These are phyloP conservation scores for Apoda limacodes DNA, from an alignment of 2,888 invertebrate species.

Conservation along the genomic window DNA sequence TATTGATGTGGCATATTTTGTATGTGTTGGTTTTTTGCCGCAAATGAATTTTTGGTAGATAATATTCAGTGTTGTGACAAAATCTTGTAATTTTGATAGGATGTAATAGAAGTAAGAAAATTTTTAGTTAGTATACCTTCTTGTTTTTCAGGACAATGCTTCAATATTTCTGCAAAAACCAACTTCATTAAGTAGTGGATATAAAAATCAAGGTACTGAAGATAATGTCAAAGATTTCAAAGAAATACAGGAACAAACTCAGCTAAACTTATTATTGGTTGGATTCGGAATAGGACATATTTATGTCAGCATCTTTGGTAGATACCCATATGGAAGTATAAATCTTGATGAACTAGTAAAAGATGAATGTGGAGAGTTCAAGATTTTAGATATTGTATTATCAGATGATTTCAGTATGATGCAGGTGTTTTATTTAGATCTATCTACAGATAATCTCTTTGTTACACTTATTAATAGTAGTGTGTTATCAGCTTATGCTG, in stretches of 20 bases:
- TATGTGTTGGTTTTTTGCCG: too few relatives aligned
- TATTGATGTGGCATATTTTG: too few relatives aligned
- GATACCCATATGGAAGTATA: conserved; percentile 82
- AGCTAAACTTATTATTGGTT: conserved; percentile 81
- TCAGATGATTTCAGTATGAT: conserved; percentile 79
- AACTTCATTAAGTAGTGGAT: conserved; percentile 63
- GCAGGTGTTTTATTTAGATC: conserved; percentile 72
- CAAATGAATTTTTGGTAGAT: not conserved
- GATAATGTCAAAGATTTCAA: conserved; percentile 71
- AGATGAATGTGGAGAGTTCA: conserved; percentile 67
- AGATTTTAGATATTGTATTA: conserved; percentile 74
- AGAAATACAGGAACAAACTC: conserved; percentile 69
- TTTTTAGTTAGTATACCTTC: not conserved
- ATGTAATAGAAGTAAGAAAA: conserved; percentile 4
- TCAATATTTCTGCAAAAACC: conserved; percentile 69
- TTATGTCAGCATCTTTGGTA: conserved; percentile 84
- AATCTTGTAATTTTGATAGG: not conserved
- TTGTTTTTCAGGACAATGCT: conserved; percentile 51
- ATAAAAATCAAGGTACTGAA: conserved; percentile 61
- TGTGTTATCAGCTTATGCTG: conserved; percentile 73
- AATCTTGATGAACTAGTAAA: conserved; percentile 68
- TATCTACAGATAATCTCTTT: conserved; percentile 51
- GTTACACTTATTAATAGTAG: conserved; percentile 68
- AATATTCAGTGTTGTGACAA: not conserved
- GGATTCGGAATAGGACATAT: conserved; percentile 81